Evolutionary conservation across 1,140 invertebrate genomes (phyloP), one percentile per base, ranked within the genome.

Genomic region (Neocloeon triangulifer): DNA sequence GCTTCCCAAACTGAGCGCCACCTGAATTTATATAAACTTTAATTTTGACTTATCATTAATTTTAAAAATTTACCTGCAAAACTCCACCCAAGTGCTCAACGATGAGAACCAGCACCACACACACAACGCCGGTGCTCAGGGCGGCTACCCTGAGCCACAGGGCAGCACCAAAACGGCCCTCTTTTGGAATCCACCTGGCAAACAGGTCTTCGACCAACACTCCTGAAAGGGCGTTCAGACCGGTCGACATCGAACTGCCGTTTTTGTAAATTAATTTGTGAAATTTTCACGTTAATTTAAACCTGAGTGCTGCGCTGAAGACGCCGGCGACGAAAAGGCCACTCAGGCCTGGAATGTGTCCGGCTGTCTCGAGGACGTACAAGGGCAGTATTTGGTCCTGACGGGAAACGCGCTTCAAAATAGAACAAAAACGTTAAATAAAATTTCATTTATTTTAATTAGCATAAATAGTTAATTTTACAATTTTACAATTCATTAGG

Each of bases 191-290:
- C 19, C 10, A 19, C 8, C 12, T 19, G 14, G 4, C 7, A 45
- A 81, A 54, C 37, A 84, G 69, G 48, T 85, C 80, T 48, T 85
- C 74, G 30, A 81, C 56, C 10, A 73, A 62, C 1, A 85, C 76
- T 18, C 77, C 64, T 0, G 79, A 68, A 14, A 80, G 69, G 1
- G 78, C 77, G 51, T 84, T 86, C 2, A 85, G 48, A 4, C 77
- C 73, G 4, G 79, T 77, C 0, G 78, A 82, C 9, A 85, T 55
- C 0, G n/a, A n/a, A n/a, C n/a, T n/a, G n/a, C n/a, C n/a, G n/a
- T n/a, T n/a, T n/a, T n/a, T n/a, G n/a, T n/a, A n/a, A n/a, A n/a
- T n/a, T n/a, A n/a, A n/a, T n/a, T n/a, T n/a, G n/a, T n/a, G n/a
- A n/a, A n/a, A n/a, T n/a, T n/a, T n/a, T n/a, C n/a, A n/a, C n/a